Percentiles rank a stretch among this genome's conserved stretches.
Conservation (phyloP, 1,140 invertebrate species). For the Anastrepha ludens region DNA sequence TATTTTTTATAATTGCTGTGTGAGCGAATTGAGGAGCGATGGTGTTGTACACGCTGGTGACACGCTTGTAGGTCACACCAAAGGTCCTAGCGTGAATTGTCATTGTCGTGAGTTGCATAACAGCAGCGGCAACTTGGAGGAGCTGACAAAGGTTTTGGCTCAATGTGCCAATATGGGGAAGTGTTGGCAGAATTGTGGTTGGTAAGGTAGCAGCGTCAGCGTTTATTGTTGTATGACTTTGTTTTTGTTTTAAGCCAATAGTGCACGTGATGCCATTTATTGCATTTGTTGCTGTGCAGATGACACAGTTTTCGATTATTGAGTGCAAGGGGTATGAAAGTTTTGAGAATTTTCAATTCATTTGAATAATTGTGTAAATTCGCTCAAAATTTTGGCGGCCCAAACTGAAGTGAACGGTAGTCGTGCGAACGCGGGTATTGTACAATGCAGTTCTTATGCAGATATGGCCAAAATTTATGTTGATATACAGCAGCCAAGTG, state of each 20-base stretch:
- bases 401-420: too few species aligned
- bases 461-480: too few species aligned
- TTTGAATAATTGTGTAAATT: not conserved
- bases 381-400: too few species aligned
- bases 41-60: constrained; percentile 47
- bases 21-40: constrained; percentile 27
- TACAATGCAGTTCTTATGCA: too few species aligned
- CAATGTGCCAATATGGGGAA: constrained; percentile 16
- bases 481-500: too few species aligned
- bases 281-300: constrained; percentile 5
- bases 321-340: not conserved
- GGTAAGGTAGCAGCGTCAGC: not conserved
- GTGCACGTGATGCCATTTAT: not conserved
- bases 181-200: constrained; percentile 3
- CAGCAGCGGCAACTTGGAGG: constrained; percentile 20
- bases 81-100: constrained; percentile 59
- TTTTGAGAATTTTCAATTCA: not conserved
- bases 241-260: not conserved
- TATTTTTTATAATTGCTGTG: not conserved
- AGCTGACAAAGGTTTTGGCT: constrained; percentile 31
- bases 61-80: constrained; percentile 56
- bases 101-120: constrained; percentile 59
- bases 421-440: too few species aligned
- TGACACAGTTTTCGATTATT: constrained; percentile 13
- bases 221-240: too few species aligned